Evolutionary conservation across 2,888 invertebrate genomes (phyloP), one percentile per base, ranked within the genome.

Genomic region (Apodemia zela): DNA sequence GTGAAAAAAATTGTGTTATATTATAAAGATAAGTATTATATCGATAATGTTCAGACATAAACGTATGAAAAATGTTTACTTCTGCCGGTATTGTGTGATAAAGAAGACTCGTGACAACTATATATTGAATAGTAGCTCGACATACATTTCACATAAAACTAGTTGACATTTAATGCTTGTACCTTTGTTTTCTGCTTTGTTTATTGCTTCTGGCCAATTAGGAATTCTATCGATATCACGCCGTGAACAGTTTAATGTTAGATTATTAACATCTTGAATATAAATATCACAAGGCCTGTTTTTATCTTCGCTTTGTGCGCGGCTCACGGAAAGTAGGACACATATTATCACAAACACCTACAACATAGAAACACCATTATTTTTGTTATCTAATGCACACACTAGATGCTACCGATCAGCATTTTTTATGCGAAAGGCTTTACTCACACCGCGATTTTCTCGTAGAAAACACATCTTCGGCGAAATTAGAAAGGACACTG

Each of bases 311-410:
- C 69, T 75, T 72, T 77, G 75, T 68, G 79, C 82, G 71, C 69
- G 73, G 75, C 78, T 74, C 76, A 76, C 71, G 71, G 76, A 76
- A 77, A 85, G 79, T 81, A 89, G 78, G 74, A 78, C 84, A 80
- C 83, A 82, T 74, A 89, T 73, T 80, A 85, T 77, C 80, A 86
- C 82, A 84, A 87, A 82, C 80, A 87, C 89, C 90, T 91, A 88
- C 75, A 88, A 90, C 87, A 88, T 85, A 88, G 79, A 82, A 81
- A 80, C 81, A 78, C 78, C 75, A 77, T 81, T 77, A 79, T 77
- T 78, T 80, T 5, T 42, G 81, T 78, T 74, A 21, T 25, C 54
- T 25, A 79, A 79, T 80, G 69, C 65, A 68, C 62, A 68, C 70
- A 66, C 71, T 8, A 38, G 42, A 15, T 45, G 45, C 45, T 45